These are phyloP conservation scores for Tetragonula carbonaria DNA, from an alignment of 2,888 invertebrate species.

Conservation along the genomic window DNA sequence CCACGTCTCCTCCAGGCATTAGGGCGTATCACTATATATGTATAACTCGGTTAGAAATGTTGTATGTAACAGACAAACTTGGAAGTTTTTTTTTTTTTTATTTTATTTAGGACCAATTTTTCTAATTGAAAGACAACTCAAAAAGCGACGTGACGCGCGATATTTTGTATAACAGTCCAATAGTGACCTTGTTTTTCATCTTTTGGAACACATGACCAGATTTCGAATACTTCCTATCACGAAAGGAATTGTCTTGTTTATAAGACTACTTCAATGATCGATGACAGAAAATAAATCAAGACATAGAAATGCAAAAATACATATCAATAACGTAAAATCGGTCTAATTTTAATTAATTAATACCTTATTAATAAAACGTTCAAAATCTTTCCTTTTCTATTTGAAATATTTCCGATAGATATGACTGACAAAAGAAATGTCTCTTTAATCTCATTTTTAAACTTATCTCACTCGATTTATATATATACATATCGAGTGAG, in stretches of 20 bases:
- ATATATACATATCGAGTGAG: background rate
- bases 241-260: background rate
- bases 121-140: background rate
- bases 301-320: too few relatives aligned
- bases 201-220: background rate
- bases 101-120: background rate
- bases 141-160: background rate
- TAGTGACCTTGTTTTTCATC: background rate
- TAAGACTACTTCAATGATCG: background rate
- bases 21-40: background rate
- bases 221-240: background rate
- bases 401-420: too few relatives aligned
- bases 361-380: too few relatives aligned
- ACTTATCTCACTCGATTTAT: background rate
- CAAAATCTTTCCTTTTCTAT: too few relatives aligned
- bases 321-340: too few relatives aligned
- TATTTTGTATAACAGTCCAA: too few relatives aligned
- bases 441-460: too few relatives aligned
- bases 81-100: background rate
- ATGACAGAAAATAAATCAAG: too few relatives aligned
- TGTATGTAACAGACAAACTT: background rate
- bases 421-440: too few relatives aligned
- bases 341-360: too few relatives aligned
- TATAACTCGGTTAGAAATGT: background rate
- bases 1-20: background rate